phyloP scores from a whole-genome alignment of 2,888 invertebrate genomes.

The Tryphoninae sp. region DNA sequence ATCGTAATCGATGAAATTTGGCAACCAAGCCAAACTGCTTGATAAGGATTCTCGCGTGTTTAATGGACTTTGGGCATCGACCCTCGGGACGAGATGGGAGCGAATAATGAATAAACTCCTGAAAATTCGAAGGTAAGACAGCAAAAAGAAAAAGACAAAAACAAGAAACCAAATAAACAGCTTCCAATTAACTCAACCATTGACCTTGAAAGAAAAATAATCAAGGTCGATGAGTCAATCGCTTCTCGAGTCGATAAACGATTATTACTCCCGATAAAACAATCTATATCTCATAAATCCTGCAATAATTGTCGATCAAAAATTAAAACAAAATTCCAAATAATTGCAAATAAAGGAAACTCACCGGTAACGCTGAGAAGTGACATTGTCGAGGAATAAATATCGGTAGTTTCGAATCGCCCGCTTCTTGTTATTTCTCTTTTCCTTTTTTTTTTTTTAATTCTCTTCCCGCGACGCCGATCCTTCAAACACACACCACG shows the following conservation, averaged over 20 bases:
- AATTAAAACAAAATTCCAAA: too few relatives aligned
- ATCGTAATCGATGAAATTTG: constrained; percentile 60
- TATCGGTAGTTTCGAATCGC: constrained; percentile 58
- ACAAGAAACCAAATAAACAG: too few relatives aligned
- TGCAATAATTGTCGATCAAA: not conserved
- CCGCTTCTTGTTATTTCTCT: constrained; percentile 35
- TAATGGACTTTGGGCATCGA: constrained; percentile 56
- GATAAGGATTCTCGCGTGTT: constrained; percentile 56
- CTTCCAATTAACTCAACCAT: too few relatives aligned
- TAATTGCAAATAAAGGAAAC: constrained; percentile 30
- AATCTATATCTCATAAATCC: not conserved
- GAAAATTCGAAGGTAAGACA: not conserved
- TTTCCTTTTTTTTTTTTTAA: too few relatives aligned
- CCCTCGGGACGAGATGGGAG: constrained; percentile 16
- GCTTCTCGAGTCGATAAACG: not conserved
- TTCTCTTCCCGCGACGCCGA: constrained; percentile 17
- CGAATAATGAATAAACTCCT: constrained; percentile 52
- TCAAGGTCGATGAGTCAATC: not conserved
- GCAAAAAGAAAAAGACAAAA: not conserved
- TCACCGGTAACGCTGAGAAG: constrained; percentile 76
- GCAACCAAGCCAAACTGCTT: constrained; percentile 54
- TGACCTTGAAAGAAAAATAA: not conserved
- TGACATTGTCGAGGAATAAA: constrained; percentile 72
- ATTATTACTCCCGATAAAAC: not conserved
- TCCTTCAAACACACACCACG: constrained; percentile 37